These are phyloP conservation scores for Watsonalla cultraria DNA, from an alignment of 2,888 invertebrate species.

Conservation along the genomic window DNA sequence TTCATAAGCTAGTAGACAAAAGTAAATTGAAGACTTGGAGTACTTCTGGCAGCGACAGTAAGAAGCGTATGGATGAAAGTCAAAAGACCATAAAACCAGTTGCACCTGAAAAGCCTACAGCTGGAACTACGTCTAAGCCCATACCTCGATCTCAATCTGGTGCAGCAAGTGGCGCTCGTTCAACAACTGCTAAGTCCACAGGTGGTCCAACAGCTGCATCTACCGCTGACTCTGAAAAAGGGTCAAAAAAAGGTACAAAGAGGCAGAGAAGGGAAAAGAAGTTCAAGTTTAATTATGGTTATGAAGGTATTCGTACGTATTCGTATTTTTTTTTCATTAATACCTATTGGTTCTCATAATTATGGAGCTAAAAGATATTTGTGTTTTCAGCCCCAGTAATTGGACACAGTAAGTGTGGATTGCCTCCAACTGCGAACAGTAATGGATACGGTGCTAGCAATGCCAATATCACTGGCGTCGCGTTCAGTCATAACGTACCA, in stretches of 20 bases:
- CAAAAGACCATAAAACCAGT: conserved; percentile 29
- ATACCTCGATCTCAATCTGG: too few species aligned
- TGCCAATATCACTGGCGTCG: too few species aligned
- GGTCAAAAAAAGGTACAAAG: conserved; percentile 46
- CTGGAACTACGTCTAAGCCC: neutral
- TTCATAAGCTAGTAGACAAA: conserved; percentile 55
- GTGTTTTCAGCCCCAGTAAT: conserved; percentile 59
- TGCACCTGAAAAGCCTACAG: conserved; percentile 16
- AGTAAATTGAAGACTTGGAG: conserved; percentile 42
- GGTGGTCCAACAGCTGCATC: conserved; percentile 21
- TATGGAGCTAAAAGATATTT: neutral
- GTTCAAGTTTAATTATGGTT: conserved; percentile 70
- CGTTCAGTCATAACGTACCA: conserved; percentile 37
- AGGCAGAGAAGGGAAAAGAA: conserved; percentile 45
- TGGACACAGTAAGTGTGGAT: conserved; percentile 59
- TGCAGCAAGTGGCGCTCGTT: too few species aligned
- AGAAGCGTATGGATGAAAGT: conserved; percentile 33
- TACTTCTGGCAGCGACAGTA: conserved; percentile 51
- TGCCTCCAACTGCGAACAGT: conserved; percentile 52
- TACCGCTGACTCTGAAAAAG: conserved; percentile 51
- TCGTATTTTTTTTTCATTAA: conserved; percentile 19
- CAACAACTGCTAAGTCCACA: too few species aligned
- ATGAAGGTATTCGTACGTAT: conserved; percentile 74
- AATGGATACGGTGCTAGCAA: conserved; percentile 9
- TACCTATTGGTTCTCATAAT: too few species aligned